These are phyloP conservation scores for Elmis aenea DNA, from an alignment of 2,888 invertebrate species.

Conservation along the genomic window DNA sequence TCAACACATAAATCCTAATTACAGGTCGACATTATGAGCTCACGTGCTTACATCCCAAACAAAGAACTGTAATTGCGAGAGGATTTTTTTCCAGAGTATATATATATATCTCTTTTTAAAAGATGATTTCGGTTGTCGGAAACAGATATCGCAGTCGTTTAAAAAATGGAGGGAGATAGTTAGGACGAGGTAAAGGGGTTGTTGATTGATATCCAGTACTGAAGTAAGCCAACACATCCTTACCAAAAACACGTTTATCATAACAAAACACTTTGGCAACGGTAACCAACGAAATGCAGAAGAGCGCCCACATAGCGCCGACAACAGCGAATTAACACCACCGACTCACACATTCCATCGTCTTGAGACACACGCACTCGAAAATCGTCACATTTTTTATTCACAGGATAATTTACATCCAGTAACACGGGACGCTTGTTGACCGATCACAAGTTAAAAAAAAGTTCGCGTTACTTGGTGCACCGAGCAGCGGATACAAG, in stretches of 20 bases:
- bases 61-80: constrained; percentile 13
- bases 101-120: too few relatives aligned
- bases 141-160: too few relatives aligned
- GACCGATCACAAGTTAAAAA: too few relatives aligned
- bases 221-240: too few relatives aligned
- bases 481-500: constrained; percentile 30
- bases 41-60: constrained; percentile 20
- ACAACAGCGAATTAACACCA: constrained; percentile 21
- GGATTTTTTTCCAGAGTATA: too few relatives aligned
- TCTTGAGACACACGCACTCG: constrained; percentile 13
- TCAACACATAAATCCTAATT: constrained; percentile 31
- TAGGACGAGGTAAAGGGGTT: neutral
- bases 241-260: constrained; percentile 36
- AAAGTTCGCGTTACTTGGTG: too few relatives aligned
- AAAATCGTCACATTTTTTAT: constrained; percentile 13
- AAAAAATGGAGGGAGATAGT: too few relatives aligned
- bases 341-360: constrained; percentile 24
- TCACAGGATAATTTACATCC: too few relatives aligned
- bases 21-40: constrained; percentile 14
- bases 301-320: constrained; percentile 29
- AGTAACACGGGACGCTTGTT: too few relatives aligned
- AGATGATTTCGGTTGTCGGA: too few relatives aligned
- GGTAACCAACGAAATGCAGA: constrained; percentile 15
- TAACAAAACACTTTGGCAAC: constrained; percentile 26
- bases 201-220: too few relatives aligned